Conservation (phyloP, 2,888 invertebrate species). For the Nemapogon koenigi region DNA sequence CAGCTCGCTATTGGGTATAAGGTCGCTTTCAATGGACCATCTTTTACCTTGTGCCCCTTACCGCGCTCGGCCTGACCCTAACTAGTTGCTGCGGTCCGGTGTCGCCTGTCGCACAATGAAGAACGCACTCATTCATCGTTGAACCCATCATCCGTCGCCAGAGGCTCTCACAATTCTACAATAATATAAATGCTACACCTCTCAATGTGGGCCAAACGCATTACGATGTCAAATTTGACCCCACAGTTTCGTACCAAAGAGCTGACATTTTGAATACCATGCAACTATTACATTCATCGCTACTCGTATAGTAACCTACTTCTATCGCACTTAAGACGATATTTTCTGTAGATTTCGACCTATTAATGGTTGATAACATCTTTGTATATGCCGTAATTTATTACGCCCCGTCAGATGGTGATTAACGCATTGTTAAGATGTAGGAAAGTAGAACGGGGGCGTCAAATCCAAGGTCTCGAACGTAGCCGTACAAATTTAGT, state of each 20-base stretch:
- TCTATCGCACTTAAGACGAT: too few species aligned
- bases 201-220: constrained; percentile 53
- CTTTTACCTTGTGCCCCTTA: constrained; percentile 65
- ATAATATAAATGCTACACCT: constrained; percentile 27
- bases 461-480: constrained; percentile 47
- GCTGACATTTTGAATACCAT: constrained; percentile 2
- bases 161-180: constrained; percentile 8
- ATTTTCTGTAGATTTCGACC: too few species aligned
- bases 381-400: constrained; percentile 21
- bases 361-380: constrained; percentile 14
- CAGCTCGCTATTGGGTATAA: constrained; percentile 63
- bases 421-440: constrained; percentile 52
- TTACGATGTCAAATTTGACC: constrained; percentile 51
- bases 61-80: constrained; percentile 50
- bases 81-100: constrained; percentile 23
- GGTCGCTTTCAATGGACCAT: constrained; percentile 65
- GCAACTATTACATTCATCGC: neutral
- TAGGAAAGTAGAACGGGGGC: constrained; percentile 57
- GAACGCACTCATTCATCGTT: constrained; percentile 14
- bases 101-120: constrained; percentile 20
- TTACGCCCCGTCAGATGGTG: constrained; percentile 33
- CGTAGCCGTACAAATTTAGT: constrained; percentile 36
- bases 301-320: too few species aligned
- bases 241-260: constrained; percentile 29
- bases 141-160: constrained; percentile 12